A percentile compares a stretch with the other conserved stretches of the same genome.
Conservation (phyloP, 1,140 invertebrate genomes). For the Drosophila athabasca region DNA sequence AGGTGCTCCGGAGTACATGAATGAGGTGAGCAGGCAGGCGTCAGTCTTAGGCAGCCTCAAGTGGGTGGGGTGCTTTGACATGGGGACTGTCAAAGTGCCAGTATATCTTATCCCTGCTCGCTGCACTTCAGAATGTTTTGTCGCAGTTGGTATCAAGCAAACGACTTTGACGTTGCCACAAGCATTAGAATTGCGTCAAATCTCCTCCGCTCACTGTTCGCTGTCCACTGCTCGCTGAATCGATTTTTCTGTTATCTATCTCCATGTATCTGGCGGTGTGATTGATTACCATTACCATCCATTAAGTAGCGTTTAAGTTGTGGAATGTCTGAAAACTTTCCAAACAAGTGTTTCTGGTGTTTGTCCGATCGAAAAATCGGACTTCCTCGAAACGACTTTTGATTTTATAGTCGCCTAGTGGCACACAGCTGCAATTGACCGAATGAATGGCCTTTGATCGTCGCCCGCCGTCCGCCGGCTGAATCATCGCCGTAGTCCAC, state of each 20-base stretch:
- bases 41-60: no score
- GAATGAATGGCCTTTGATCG: constrained; percentile 18
- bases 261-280: constrained; percentile 38
- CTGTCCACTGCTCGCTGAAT: constrained; percentile 38
- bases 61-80: constrained; percentile 1
- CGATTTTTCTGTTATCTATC: constrained; percentile 28
- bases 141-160: constrained; percentile 51
- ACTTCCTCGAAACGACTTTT: constrained; percentile 49
- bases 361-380: background rate
- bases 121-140: constrained; percentile 60
- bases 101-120: constrained; percentile 62
- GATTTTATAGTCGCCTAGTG: background rate
- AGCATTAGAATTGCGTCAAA: constrained; percentile 61
- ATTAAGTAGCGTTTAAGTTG: constrained; percentile 20
- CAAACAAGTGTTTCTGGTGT: constrained; percentile 57
- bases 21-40: constrained; percentile 83
- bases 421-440: constrained; percentile 16
- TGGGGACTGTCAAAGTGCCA: constrained; percentile 1
- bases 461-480: background rate
- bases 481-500: constrained; percentile 13
- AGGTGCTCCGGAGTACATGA: constrained; percentile 84
- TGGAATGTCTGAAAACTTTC: constrained; percentile 71
- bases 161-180: constrained; percentile 57
- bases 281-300: constrained; percentile 59
- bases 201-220: constrained; percentile 4